phyloP scores from a whole-genome alignment of 2,113 vertebrate species.

The Sinocyclocheilus anophthalmus region DNA sequence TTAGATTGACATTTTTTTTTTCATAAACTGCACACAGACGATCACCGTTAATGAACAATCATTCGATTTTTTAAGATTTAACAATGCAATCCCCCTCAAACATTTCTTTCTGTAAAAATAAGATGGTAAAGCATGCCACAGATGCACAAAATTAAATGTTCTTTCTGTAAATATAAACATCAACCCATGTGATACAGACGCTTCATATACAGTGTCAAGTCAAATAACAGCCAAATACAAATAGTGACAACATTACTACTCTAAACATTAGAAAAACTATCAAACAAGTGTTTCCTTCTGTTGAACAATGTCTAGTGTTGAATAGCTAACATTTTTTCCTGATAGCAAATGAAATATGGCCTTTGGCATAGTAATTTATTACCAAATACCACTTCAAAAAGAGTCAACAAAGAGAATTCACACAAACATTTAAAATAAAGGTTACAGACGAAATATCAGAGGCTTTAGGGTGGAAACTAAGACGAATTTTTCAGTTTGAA shows the following conservation, averaged over 20 bases:
- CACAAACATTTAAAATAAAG: conserved; percentile 13
- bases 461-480: background rate
- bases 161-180: background rate
- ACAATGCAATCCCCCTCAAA: background rate
- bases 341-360: background rate
- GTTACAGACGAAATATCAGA: background rate
- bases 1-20: background rate
- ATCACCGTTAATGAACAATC: background rate
- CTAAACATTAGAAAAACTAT: background rate
- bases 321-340: background rate
- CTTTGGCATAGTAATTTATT: background rate
- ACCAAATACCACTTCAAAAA: background rate
- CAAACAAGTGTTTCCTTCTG: background rate
- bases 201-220: conserved; percentile 10
- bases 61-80: background rate
- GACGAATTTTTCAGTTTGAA: background rate
- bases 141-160: conserved; percentile 6
- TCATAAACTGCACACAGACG: conserved; percentile 4
- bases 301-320: conserved; percentile 7
- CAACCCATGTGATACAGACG: background rate
- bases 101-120: background rate
- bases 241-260: conserved; percentile 1
- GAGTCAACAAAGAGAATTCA: background rate
- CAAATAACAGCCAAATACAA: conserved; percentile 26
- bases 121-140: background rate